phyloP scores from a whole-genome alignment of 2,888 invertebrate genomes.

The Harpalus rubripes region DNA sequence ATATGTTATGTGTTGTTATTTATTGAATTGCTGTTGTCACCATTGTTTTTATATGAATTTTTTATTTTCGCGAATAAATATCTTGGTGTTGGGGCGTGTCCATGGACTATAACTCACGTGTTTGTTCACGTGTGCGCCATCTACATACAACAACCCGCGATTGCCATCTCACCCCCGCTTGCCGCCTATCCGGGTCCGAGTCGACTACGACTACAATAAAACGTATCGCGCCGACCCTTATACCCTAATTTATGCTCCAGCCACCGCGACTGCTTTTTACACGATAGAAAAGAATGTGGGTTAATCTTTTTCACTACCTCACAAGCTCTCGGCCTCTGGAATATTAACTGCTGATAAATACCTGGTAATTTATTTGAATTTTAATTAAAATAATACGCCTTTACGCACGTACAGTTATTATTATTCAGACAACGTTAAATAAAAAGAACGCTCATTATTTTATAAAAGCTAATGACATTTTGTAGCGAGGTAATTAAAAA shows the following conservation, averaged over 20 bases:
- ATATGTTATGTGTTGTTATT: background rate
- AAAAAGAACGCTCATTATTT: slow-evolving; percentile 38
- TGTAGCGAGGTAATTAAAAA: background rate
- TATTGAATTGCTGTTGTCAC: background rate
- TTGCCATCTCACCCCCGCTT: slow-evolving; percentile 56
- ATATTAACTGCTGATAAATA: slow-evolving; percentile 66
- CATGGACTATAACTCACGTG: slow-evolving; percentile 21
- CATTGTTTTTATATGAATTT: background rate
- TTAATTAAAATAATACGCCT: slow-evolving; percentile 64
- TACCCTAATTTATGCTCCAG: slow-evolving; percentile 61
- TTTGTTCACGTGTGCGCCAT: slow-evolving; percentile 46
- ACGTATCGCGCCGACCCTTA: slow-evolving; percentile 50
- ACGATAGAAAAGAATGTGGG: slow-evolving; percentile 65
- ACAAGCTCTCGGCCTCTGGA: slow-evolving; percentile 24
- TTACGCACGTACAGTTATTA: slow-evolving; percentile 20
- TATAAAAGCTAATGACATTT: slow-evolving; percentile 33
- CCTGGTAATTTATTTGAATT: slow-evolving; percentile 61
- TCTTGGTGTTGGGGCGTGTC: slow-evolving; percentile 1
- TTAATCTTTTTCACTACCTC: slow-evolving; percentile 62
- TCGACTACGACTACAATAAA: slow-evolving; percentile 16
- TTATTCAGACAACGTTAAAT: slow-evolving; percentile 37
- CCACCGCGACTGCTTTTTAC: slow-evolving; percentile 37
- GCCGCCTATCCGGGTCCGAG: background rate
- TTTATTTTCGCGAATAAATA: slow-evolving; percentile 2
- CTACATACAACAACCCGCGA: slow-evolving; percentile 62